Conservation (phyloP, 2,113 vertebrate genomes). For the Notothenia coriiceps region DNA sequence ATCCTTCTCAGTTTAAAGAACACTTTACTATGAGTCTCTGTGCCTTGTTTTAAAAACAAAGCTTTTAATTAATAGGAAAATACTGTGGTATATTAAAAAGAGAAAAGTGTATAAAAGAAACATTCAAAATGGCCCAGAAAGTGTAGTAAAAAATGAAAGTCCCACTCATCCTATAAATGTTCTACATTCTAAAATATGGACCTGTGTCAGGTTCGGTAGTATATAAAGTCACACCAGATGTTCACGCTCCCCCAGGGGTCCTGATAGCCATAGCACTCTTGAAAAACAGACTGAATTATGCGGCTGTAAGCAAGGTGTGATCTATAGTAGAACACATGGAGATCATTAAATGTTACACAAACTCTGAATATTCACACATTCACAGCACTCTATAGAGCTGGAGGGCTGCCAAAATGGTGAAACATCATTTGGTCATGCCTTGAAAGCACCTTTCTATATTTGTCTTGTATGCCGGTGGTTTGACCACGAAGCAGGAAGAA, state of each 20-base stretch:
- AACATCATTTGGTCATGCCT: slow-evolving; percentile 29
- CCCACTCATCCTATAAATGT: slow-evolving; percentile 4
- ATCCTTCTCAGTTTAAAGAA: neutral
- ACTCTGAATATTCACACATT: slow-evolving; percentile 61
- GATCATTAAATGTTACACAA: slow-evolving; percentile 53
- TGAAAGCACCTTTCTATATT: slow-evolving; percentile 40
- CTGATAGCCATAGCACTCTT: slow-evolving; percentile 36
- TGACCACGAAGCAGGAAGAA: neutral
- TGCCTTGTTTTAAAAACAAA: neutral
- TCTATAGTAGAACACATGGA: slow-evolving; percentile 62
- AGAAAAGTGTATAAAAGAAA: neutral
- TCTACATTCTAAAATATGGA: slow-evolving; percentile 32
- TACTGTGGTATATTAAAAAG: no score
- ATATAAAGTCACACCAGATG: slow-evolving; percentile 60
- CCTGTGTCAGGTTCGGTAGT: slow-evolving; percentile 17
- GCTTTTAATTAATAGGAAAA: neutral
- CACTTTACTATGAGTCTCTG: neutral
- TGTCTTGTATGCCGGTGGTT: slow-evolving; percentile 25
- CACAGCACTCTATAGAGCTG: slow-evolving; percentile 47
- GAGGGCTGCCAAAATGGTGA: slow-evolving; percentile 19
- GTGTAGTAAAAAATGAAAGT: slow-evolving; percentile 3
- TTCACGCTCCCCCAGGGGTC: slow-evolving; percentile 65
- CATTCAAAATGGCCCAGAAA: neutral
- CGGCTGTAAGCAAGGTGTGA: slow-evolving; percentile 55
- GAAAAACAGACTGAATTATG: slow-evolving; percentile 49